These are phyloP conservation scores for Diaperis boleti DNA, from an alignment of 2,888 invertebrate species.

Conservation along the genomic window DNA sequence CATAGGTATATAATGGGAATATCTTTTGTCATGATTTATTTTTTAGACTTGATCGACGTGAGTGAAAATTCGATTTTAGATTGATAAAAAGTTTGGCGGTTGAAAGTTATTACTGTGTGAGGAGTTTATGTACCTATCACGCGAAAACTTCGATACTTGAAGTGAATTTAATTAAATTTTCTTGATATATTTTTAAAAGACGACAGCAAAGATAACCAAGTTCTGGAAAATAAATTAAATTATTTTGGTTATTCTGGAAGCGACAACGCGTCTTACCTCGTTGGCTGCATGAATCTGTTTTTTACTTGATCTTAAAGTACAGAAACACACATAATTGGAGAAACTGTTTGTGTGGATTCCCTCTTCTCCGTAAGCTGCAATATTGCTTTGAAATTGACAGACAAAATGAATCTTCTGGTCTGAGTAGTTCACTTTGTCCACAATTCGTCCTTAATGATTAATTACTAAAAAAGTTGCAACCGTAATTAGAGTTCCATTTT, in stretches of 20 bases:
- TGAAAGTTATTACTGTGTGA: conserved; percentile 12
- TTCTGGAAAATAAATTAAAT: conserved; percentile 9
- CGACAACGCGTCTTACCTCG: not conserved
- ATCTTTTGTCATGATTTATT: conserved; percentile 50
- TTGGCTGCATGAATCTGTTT: conserved; percentile 41
- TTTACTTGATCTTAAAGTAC: conserved; percentile 63
- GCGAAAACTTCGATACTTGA: conserved; percentile 8
- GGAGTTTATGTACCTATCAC: not conserved
- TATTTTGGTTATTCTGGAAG: not conserved
- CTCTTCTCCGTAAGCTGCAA: conserved; percentile 76
- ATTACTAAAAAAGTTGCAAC: too few species aligned
- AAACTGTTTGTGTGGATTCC: conserved; percentile 72
- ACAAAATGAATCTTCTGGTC: too few species aligned
- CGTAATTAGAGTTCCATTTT: too few species aligned
- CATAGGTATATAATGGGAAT: conserved; percentile 62
- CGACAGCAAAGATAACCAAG: not conserved
- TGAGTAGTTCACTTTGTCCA: too few species aligned
- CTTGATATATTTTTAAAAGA: conserved; percentile 3
- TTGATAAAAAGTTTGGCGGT: conserved; percentile 13
- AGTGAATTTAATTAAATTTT: conserved; percentile 33
- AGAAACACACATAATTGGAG: conserved; percentile 62
- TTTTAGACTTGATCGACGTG: conserved; percentile 49
- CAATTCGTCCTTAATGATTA: too few species aligned
- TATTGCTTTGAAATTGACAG: too few species aligned
- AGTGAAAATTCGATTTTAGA: conserved; percentile 2